Evolutionary conservation across 92 coral and sea anemone genomes (phyloP).

Genomic region (Parazoanthus darwini): DNA sequence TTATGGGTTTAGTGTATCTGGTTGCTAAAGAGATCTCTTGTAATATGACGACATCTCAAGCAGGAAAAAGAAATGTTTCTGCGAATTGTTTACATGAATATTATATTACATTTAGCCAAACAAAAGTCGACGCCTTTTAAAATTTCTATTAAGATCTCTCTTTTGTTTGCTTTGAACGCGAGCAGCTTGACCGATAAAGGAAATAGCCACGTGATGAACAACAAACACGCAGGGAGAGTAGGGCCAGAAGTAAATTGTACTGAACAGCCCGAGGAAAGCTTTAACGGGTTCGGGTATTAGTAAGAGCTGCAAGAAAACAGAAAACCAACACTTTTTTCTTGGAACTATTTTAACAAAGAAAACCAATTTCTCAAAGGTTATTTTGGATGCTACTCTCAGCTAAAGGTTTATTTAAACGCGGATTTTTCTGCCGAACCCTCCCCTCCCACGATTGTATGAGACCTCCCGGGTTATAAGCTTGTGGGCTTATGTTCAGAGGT

Average conservation of each 20-base stretch:
- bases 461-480: too few relatives aligned
- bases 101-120: conserved; percentile 12
- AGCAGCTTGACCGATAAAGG: not conserved
- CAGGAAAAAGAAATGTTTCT: not conserved
- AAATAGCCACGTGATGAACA: conserved; percentile 6
- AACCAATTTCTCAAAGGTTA: too few relatives aligned
- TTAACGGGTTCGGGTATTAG: too few relatives aligned
- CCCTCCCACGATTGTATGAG: too few relatives aligned
- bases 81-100: not conserved
- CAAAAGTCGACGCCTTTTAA: conserved; percentile 16
- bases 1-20: not conserved
- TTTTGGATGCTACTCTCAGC: not conserved
- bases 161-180: conserved; percentile 8
- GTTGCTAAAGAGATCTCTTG: not conserved
- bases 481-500: too few relatives aligned
- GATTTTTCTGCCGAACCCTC: not conserved
- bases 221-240: not conserved
- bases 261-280: not conserved
- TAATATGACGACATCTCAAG: not conserved
- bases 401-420: not conserved
- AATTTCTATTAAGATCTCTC: conserved; percentile 4
- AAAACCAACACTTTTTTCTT: too few relatives aligned
- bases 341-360: too few relatives aligned
- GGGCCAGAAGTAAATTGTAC: not conserved
- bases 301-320: too few relatives aligned